A percentile compares a stretch with the other conserved stretches of the same genome.
phyloP scores from a whole-genome alignment of 2,797 vertebrate genomes.

The Sorex maritimensis region DNA sequence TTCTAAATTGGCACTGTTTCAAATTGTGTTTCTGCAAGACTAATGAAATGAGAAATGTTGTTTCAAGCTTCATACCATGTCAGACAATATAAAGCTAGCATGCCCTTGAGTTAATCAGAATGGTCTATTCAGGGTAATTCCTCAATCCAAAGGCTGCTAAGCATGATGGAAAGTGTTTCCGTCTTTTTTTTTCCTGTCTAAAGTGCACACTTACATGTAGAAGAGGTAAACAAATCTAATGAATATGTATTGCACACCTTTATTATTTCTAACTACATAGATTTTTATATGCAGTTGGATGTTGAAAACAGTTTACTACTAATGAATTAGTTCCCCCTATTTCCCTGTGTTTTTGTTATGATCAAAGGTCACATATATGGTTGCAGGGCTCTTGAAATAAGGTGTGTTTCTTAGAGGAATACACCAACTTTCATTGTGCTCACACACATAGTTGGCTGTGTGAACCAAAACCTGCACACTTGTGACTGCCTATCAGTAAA shows the following conservation, averaged over 20 bases:
- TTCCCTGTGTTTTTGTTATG: too few species aligned
- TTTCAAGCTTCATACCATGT: slow-evolving; percentile 90
- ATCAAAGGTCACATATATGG: too few species aligned
- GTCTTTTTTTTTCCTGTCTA: slow-evolving; percentile 69
- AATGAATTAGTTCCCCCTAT: too few species aligned
- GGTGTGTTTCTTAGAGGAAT: too few species aligned
- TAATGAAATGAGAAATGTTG: slow-evolving; percentile 92
- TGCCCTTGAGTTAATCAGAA: slow-evolving; percentile 90
- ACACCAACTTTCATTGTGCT: too few species aligned
- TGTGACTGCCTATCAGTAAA: too few species aligned
- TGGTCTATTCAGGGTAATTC: slow-evolving; percentile 89
- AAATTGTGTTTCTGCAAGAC: slow-evolving; percentile 89
- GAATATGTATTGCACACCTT: neutral
- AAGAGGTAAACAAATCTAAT: slow-evolving; percentile 61
- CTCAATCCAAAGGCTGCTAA: slow-evolving; percentile 83
- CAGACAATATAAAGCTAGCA: slow-evolving; percentile 90
- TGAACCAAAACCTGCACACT: too few species aligned
- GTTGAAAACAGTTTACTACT: neutral
- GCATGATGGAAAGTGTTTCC: slow-evolving; percentile 74
- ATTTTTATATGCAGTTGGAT: neutral
- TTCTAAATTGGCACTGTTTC: slow-evolving; percentile 88
- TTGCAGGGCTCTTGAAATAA: too few species aligned
- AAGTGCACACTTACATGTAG: slow-evolving; percentile 73
- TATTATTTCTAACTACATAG: slow-evolving; percentile 60
- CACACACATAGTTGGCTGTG: too few species aligned